phyloP scores from a whole-genome alignment of 2,797 vertebrate species.

The Takifugu ocellatus region DNA sequence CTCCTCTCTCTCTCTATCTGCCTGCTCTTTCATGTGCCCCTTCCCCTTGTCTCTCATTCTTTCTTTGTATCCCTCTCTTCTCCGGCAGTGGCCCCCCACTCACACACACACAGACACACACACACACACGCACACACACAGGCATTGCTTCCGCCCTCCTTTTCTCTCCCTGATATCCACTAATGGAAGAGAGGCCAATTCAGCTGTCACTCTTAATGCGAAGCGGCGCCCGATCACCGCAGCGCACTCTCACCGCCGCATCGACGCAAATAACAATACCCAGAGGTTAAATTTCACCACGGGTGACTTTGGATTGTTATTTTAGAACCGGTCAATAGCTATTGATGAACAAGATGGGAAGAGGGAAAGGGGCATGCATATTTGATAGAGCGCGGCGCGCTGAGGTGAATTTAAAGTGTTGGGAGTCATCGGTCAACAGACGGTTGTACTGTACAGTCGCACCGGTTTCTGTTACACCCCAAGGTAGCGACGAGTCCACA shows the following conservation, averaged over 20 bases:
- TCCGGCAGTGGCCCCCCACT: not conserved
- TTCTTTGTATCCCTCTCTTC: constrained; percentile 34
- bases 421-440: not conserved
- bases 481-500: constrained; percentile 1
- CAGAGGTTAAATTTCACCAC: constrained; percentile 63
- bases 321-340: constrained; percentile 73
- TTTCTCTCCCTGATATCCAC: constrained; percentile 57
- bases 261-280: constrained; percentile 64
- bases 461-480: constrained; percentile 3
- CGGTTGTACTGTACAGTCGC: not conserved
- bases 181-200: constrained; percentile 68
- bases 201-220: constrained; percentile 67
- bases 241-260: constrained; percentile 40
- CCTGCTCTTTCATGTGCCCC: constrained; percentile 43
- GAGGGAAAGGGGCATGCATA: constrained; percentile 60
- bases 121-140: constrained; percentile 4
- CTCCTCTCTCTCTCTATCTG: constrained; percentile 36
- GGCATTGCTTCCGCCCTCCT: not conserved
- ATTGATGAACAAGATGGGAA: constrained; percentile 70
- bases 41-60: constrained; percentile 32
- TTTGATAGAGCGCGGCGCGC: constrained; percentile 59
- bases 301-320: constrained; percentile 69
- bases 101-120: not conserved
- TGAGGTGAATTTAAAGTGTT: constrained; percentile 55
- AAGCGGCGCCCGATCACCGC: constrained; percentile 69